phyloP scores from a whole-genome alignment of 2,888 invertebrate species.

The Acleris emargana region DNA sequence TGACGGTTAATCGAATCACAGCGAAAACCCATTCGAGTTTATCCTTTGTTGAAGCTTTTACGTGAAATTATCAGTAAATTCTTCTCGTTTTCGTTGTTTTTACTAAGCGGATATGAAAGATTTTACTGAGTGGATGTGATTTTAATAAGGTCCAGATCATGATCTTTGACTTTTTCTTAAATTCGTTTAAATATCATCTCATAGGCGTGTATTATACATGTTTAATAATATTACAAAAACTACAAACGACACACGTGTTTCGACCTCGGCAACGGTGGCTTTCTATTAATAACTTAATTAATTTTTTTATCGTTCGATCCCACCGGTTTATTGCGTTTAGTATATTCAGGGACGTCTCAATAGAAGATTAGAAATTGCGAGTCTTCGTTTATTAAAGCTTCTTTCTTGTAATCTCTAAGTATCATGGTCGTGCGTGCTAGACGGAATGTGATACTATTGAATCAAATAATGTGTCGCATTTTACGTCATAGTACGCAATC shows the following conservation, averaged over 20 bases:
- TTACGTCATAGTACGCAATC: too few relatives aligned
- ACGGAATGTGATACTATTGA: too few relatives aligned
- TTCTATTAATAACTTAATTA: conserved; percentile 31
- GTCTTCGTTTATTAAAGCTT: background rate
- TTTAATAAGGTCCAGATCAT: too few relatives aligned
- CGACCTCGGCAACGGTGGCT: conserved; percentile 19
- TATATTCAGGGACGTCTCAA: background rate
- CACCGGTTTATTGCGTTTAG: conserved; percentile 15
- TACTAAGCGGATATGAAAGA: too few relatives aligned
- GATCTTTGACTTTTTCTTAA: too few relatives aligned
- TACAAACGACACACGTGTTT: conserved; percentile 10
- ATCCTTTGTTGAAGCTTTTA: background rate
- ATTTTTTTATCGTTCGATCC: conserved; percentile 24
- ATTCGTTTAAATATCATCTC: too few relatives aligned
- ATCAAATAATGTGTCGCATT: too few relatives aligned
- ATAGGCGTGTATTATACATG: too few relatives aligned
- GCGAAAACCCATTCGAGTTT: background rate
- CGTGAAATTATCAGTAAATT: background rate
- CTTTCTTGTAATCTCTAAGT: too few relatives aligned
- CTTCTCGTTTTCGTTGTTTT: background rate
- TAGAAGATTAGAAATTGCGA: background rate
- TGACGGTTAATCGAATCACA: background rate
- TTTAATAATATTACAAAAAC: background rate
- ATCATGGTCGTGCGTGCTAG: too few relatives aligned
- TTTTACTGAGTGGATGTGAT: too few relatives aligned